Evolutionary conservation across 2,797 vertebrate genomes (phyloP), one percentile per base, ranked within the genome.

Genomic region (Danio albolineatus): DNA sequence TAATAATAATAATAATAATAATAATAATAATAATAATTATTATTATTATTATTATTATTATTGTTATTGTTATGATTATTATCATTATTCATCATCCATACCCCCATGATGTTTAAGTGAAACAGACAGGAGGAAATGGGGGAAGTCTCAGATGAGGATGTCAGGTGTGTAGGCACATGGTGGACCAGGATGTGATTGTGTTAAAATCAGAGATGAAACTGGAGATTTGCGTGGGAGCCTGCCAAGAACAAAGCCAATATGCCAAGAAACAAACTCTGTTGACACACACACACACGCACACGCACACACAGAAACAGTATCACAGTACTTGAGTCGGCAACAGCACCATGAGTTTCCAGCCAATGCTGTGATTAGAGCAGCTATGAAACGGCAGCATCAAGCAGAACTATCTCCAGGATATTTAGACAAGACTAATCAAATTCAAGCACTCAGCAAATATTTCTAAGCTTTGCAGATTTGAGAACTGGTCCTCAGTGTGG

Each of bases 181-280:
- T 79, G 67, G 19, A 64, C 36, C 57, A 56, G 44, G 39, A 56
- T 8, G 4, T 72, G 67, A 72, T 64, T 72, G 59, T 64, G 69
- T 79, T 79, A 64, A 73, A 19, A 79, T 59, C 59, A 79, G 77
- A 79, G 77, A 79, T 73, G 77, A 79, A 73, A 73, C 49, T 73
- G 46, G 69, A 79, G 77, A 73, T 64, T 64, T 56, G 77, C 39
- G 59, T 72, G 69, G 77, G 69, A 54, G 77, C 59, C 77, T 79
- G 59, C 77, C 67, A 56, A 56, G 67, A 79, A 79, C 77, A 79
- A 62, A 72, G 46, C 51, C 77, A 72, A 64, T 70, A 79, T 54
- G 67, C 48, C 48, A 46, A 49, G 59, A 72, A 72, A 79, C 59
- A 56, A 46, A 36, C 10, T 44, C 10, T 51, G 13, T 41, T 43